Base-by-base conservation (phyloP, 1,140 invertebrate species). In the Danaus melanippus region DNA sequence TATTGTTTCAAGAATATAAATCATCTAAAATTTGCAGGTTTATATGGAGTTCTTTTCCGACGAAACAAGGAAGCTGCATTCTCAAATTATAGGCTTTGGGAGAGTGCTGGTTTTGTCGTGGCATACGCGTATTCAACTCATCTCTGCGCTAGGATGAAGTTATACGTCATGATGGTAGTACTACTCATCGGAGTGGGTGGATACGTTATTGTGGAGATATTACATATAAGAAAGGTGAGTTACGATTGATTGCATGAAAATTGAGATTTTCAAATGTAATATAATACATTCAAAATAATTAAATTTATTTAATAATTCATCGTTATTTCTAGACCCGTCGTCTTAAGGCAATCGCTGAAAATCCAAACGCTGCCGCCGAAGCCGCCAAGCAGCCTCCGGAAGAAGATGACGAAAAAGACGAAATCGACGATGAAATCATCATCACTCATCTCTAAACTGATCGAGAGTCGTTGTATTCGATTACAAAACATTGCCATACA, bases 31-130 rank as follows among this genome's bases (percentile, higher is more conserved):
- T 32, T 85, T 87, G 0, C 89, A 96, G 95, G 95, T 75, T 90
- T 97, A 17, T 96, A 98, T 74, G 96, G 97, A 32, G 95, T 96
- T 8, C 89, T 98, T 11, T 98, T 98, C 88, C 89, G 95, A 52
- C 91, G 95, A 42, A 95, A 97, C 83, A 96, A 97, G 73, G 97
- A 98, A 81, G 95, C 97, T 0, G 97, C 97, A 0, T 98, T 98
- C 89, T 97, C 96, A 58, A 98, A 98, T 86, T 98, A 95, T 85
- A 91, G 97, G 45, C 91, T 98, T 11, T 97, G 97, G 94, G 97
- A 98, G 86, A 96, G 94, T 42, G 90, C 94, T 12, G 97, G 97
- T 0, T 96, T 98, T 67, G 95, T 98, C 1, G 91, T 98, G 8
- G 96, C 96, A 7, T 98, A 97, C 71, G 92, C 94, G 0, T 94